phyloP scores from a whole-genome alignment of 2,797 vertebrate species.

The Silurus lanzhouensis region DNA sequence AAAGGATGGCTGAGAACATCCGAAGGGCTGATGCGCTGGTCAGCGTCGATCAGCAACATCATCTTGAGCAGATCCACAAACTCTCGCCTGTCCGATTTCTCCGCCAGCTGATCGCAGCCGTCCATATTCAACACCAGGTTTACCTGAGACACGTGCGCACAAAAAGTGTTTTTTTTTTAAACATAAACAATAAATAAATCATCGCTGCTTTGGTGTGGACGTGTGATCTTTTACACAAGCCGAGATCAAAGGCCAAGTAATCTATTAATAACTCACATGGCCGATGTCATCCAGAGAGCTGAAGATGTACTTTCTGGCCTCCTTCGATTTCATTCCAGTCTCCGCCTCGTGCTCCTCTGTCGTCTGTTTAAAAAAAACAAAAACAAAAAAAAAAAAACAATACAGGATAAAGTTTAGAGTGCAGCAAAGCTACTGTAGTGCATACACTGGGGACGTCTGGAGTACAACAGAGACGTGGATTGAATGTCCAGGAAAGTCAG shows the following conservation, averaged over 20 bases:
- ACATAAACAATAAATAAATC: neutral
- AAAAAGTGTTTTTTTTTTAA: neutral
- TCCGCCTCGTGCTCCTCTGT: constrained; percentile 95
- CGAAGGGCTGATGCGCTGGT: constrained; percentile 86
- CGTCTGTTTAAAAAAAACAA: constrained; percentile 72
- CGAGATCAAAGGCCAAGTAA: neutral
- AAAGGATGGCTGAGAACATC: constrained; percentile 91
- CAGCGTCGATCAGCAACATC: constrained; percentile 94
- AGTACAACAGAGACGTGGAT: no score
- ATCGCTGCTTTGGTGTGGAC: neutral
- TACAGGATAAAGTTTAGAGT: neutral
- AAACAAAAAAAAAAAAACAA: constrained; percentile 34
- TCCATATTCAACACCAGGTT: constrained; percentile 95
- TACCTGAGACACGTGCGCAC: constrained; percentile 74
- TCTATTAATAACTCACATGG: constrained; percentile 82
- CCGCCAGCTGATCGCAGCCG: constrained; percentile 89
- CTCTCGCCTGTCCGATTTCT: constrained; percentile 92
- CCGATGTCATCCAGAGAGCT: constrained; percentile 94
- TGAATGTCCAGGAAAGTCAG: neutral
- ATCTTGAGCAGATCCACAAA: constrained; percentile 94
- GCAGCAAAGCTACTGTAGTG: neutral
- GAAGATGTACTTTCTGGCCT: constrained; percentile 99
- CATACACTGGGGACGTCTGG: neutral
- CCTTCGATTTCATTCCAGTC: constrained; percentile 98
- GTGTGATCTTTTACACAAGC: neutral